Evolutionary conservation across 2,797 vertebrate genomes (phyloP).

Genomic region (Hemitrygon akajei): DNA sequence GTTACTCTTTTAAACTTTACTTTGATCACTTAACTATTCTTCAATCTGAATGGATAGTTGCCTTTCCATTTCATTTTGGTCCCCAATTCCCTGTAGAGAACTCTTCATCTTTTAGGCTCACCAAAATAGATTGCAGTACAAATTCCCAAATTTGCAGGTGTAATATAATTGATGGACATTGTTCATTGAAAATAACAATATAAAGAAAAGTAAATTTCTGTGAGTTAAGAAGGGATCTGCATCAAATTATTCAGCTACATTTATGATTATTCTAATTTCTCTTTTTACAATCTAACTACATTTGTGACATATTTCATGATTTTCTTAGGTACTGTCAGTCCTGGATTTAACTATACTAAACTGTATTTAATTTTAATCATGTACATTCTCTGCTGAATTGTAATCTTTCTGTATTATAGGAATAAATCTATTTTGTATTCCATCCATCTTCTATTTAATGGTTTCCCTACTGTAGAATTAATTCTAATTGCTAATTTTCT

Average conservation of each 20-base stretch:
- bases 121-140: not conserved
- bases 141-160: not conserved
- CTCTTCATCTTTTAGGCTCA: not conserved
- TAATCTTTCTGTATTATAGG: not conserved
- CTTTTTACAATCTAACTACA: not conserved
- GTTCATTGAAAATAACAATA: not conserved
- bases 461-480: not conserved
- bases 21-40: not conserved
- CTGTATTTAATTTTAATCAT: not conserved
- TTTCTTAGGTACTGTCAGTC: not conserved
- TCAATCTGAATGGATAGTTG: not conserved
- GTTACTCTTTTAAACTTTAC: not conserved
- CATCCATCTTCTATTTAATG: not conserved
- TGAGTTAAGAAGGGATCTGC: not conserved
- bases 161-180: not conserved
- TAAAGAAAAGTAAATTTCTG: not conserved
- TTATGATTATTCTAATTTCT: not conserved
- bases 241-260: not conserved
- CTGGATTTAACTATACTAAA: not conserved
- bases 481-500: constrained; percentile 1
- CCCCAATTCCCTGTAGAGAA: not conserved
- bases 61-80: not conserved
- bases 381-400: not conserved
- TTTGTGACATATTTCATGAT: not conserved
- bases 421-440: not conserved